Percentiles rank a stretch among this genome's conserved stretches.
phyloP scores from a whole-genome alignment of 2,888 invertebrate species.

The Dolomedes plantarius region DNA sequence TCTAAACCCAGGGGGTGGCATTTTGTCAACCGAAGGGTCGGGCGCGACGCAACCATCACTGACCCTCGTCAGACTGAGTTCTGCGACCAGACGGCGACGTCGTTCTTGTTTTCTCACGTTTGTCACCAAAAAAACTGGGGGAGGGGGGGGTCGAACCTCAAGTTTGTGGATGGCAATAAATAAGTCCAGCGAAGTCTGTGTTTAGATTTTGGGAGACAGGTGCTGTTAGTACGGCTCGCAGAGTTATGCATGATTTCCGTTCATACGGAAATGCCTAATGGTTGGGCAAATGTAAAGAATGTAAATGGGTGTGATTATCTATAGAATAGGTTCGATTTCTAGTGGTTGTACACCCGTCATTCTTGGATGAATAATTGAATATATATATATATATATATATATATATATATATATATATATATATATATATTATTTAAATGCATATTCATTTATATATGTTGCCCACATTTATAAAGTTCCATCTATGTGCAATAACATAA shows the following conservation, averaged over 20 bases:
- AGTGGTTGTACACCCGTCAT: too few relatives aligned
- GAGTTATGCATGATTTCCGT: neutral
- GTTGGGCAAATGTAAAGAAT: too few relatives aligned
- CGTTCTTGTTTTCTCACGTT: constrained; percentile 13
- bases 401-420: too few relatives aligned
- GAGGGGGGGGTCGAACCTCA: neutral
- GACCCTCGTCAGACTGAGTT: neutral
- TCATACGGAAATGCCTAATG: neutral
- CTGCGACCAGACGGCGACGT: neutral
- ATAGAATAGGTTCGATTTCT: too few relatives aligned
- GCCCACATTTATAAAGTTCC: too few relatives aligned
- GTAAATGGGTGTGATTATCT: too few relatives aligned
- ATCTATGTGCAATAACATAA: too few relatives aligned
- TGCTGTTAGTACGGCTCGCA: neutral
- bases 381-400: too few relatives aligned
- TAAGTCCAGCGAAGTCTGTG: neutral
- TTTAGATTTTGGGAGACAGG: constrained; percentile 5
- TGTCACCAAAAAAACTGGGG: neutral
- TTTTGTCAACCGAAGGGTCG: too few relatives aligned
- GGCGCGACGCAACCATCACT: constrained; percentile 9
- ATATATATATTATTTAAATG: too few relatives aligned
- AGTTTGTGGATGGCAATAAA: neutral
- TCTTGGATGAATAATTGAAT: too few relatives aligned
- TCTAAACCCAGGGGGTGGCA: neutral
- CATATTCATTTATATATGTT: too few relatives aligned